phyloP scores from a whole-genome alignment of 2,113 vertebrate genomes.

The Mormyrus iriodes region DNA sequence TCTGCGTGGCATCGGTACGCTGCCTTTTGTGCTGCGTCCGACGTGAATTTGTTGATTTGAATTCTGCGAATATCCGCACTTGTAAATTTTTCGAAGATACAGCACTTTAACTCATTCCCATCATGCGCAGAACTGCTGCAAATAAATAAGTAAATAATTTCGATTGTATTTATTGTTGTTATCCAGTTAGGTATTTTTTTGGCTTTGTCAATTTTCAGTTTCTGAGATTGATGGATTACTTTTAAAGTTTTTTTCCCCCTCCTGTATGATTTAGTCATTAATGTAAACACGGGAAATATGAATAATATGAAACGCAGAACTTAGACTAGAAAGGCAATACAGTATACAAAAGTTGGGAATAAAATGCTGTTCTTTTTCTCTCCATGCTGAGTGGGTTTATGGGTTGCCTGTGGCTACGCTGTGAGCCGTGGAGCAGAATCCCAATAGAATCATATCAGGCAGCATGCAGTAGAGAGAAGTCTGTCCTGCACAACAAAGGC shows the following conservation, averaged over 20 bases:
- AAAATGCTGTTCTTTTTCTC: neutral
- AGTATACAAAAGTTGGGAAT: neutral
- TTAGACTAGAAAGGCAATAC: neutral
- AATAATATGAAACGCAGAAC: neutral
- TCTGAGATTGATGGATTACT: neutral
- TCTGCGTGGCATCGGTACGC: neutral
- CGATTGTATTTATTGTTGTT: neutral
- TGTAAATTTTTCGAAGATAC: neutral
- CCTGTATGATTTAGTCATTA: neutral
- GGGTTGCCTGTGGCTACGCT: conserved; percentile 17
- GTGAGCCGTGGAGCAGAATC: conserved; percentile 10
- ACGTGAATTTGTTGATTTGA: neutral
- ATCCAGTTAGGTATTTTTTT: neutral
- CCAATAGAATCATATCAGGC: conserved; percentile 6
- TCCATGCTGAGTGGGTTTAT: conserved; percentile 12
- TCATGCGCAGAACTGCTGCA: neutral
- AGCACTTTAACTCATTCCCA: neutral
- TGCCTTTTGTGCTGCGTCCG: neutral
- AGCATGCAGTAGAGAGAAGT: neutral
- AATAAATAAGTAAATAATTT: neutral
- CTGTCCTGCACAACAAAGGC: neutral
- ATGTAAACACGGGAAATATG: neutral
- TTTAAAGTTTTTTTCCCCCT: neutral
- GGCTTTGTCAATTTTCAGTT: neutral
- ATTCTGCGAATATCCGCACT: neutral